These are phyloP conservation scores for Ophiodon elongatus DNA, from an alignment of 2,113 vertebrate species.

Conservation along the genomic window DNA sequence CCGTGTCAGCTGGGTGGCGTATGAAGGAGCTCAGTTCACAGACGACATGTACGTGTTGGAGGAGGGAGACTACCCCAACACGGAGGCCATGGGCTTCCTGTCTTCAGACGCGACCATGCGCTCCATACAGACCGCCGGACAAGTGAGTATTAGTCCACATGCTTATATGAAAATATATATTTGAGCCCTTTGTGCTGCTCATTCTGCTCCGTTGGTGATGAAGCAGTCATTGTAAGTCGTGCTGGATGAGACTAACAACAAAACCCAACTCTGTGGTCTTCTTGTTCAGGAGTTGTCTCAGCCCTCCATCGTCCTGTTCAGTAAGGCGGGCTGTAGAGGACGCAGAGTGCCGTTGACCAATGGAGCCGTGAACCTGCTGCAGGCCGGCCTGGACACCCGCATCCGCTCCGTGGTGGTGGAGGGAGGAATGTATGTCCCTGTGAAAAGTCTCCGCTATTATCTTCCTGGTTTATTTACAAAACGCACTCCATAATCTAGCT, in stretches of 20 bases:
- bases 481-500: background rate
- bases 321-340: conserved; percentile 89
- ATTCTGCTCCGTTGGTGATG: background rate
- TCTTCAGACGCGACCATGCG: conserved; percentile 81
- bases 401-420: conserved; percentile 90
- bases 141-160: conserved; percentile 85
- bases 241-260: background rate
- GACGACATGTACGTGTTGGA: conserved; percentile 94
- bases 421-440: conserved; percentile 87
- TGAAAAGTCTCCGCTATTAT: background rate
- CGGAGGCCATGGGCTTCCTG: conserved; percentile 88
- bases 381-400: conserved; percentile 85
- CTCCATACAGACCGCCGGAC: conserved; percentile 87
- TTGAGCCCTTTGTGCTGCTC: background rate
- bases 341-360: conserved; percentile 86
- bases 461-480: background rate
- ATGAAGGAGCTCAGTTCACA: conserved; percentile 88
- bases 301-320: conserved; percentile 89
- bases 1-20: conserved; percentile 89
- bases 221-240: background rate
- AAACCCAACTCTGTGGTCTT: background rate
- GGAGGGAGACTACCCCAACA: conserved; percentile 90
- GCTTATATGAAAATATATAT: background rate
- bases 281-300: conserved; percentile 90
- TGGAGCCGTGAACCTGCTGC: conserved; percentile 85